Evolutionary conservation across 2,797 vertebrate genomes (phyloP).

Genomic region (Gorsachius magnificus): DNA sequence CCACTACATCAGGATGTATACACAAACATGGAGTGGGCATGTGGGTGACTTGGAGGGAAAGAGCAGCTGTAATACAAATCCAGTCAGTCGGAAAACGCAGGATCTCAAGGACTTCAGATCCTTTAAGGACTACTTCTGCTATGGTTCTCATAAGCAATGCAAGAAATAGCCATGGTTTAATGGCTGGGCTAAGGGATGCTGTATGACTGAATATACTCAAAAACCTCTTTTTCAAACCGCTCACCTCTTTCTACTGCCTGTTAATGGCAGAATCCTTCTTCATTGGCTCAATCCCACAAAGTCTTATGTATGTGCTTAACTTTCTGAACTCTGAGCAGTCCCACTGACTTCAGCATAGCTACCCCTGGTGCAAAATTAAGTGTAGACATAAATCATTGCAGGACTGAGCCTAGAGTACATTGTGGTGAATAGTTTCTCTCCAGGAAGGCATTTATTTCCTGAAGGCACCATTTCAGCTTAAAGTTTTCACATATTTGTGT

Average conservation of each 20-base stretch:
- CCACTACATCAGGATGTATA: too few relatives aligned
- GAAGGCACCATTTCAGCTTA: not conserved
- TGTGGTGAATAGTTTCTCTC: not conserved
- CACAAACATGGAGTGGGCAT: accelerated
- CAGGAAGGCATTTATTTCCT: conserved; percentile 37
- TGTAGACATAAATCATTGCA: conserved; percentile 22
- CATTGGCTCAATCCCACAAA: not conserved
- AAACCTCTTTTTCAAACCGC: not conserved
- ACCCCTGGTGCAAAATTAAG: conserved; percentile 1
- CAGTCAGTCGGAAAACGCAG: not conserved
- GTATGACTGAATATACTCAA: accelerated
- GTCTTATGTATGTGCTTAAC: not conserved
- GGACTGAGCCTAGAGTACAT: not conserved
- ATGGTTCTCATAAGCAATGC: not conserved
- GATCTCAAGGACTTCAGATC: not conserved
- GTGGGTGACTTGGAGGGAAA: not conserved
- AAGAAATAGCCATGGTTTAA: not conserved
- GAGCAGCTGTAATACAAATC: not conserved
- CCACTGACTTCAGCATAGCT: not conserved
- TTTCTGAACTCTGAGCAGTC: not conserved
- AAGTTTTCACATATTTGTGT: conserved; percentile 6
- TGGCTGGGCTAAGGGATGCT: not conserved
- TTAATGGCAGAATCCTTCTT: not conserved
- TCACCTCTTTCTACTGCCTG: not conserved
- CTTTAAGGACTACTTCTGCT: not conserved